phyloP scores from a whole-genome alignment of 2,888 invertebrate genomes.

The Apamea anceps region DNA sequence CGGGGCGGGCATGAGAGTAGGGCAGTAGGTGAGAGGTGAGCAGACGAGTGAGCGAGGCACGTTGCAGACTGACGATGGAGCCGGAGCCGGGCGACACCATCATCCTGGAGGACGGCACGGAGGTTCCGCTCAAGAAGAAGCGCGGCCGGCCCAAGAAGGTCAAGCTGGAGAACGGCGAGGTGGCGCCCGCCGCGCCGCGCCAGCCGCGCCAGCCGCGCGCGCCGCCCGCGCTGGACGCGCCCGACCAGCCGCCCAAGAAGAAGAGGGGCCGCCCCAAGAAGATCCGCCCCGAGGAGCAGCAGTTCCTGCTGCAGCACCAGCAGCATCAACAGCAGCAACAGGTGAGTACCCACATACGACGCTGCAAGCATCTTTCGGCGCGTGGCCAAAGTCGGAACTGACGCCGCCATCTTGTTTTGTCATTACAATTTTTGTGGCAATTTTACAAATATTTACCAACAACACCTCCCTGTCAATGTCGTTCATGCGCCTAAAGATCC shows the following conservation, averaged over 20 bases:
- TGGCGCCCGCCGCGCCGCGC: slow-evolving; percentile 90
- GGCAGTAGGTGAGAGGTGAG: slow-evolving; percentile 45
- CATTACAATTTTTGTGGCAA: not conserved
- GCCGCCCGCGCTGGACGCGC: slow-evolving; percentile 71
- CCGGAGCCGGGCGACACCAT: slow-evolving; percentile 89
- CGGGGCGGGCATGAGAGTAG: slow-evolving; percentile 34
- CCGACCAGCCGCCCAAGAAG: slow-evolving; percentile 93
- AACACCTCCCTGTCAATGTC: not conserved
- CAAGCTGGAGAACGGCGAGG: slow-evolving; percentile 92
- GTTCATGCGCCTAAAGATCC: not conserved
- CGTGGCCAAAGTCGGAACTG: not conserved
- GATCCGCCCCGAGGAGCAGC: slow-evolving; percentile 92
- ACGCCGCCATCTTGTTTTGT: not conserved
- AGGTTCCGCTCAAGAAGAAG: slow-evolving; percentile 95
- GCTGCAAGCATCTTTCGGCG: not conserved
- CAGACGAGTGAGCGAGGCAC: slow-evolving; percentile 64
- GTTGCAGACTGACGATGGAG: slow-evolving; percentile 88
- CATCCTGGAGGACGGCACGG: slow-evolving; percentile 91
- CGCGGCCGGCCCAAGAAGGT: slow-evolving; percentile 97
- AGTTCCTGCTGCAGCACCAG: slow-evolving; percentile 87
- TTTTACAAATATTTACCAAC: not conserved
- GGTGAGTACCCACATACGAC: not conserved
- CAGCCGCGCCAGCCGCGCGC: slow-evolving; percentile 76
- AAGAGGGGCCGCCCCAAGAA: slow-evolving; percentile 97
- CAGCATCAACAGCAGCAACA: slow-evolving; percentile 85